phyloP scores from a whole-genome alignment of 2,797 vertebrate genomes.

The Neostethus bicornis region DNA sequence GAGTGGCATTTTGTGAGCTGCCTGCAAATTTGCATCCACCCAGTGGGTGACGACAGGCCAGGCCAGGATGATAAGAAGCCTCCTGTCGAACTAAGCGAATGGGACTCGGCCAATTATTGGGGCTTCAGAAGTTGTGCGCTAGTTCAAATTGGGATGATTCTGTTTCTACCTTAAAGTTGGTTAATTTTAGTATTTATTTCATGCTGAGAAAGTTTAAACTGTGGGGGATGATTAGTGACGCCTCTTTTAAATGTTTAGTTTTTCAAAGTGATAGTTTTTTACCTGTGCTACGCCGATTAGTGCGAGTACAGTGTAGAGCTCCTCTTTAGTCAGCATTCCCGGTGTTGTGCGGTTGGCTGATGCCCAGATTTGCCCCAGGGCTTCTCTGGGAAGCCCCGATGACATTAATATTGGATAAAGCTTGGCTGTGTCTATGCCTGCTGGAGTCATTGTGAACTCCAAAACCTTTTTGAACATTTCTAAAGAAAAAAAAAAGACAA shows the following conservation, averaged over 20 bases:
- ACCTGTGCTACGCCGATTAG: slow-evolving; percentile 98
- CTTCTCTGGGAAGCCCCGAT: slow-evolving; percentile 95
- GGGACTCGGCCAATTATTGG: slow-evolving; percentile 35
- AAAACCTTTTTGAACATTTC: slow-evolving; percentile 96
- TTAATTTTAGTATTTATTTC: slow-evolving; percentile 34
- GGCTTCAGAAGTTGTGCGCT: slow-evolving; percentile 32
- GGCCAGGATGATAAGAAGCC: slow-evolving; percentile 64
- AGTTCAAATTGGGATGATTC: slow-evolving; percentile 12
- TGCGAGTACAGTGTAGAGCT: slow-evolving; percentile 92
- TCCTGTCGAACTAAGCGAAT: slow-evolving; percentile 53
- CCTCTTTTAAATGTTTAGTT: slow-evolving; percentile 32
- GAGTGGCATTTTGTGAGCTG: slow-evolving; percentile 50
- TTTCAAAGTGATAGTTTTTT: slow-evolving; percentile 38
- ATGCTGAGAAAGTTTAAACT: slow-evolving; percentile 11
- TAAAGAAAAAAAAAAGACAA: slow-evolving; percentile 50
- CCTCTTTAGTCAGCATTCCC: slow-evolving; percentile 96
- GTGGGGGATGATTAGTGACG: slow-evolving; percentile 32
- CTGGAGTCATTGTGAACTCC: slow-evolving; percentile 91
- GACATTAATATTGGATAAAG: slow-evolving; percentile 98
- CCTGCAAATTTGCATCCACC: slow-evolving; percentile 61
- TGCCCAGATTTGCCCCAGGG: slow-evolving; percentile 98
- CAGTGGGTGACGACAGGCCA: slow-evolving; percentile 48
- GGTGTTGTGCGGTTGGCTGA: slow-evolving; percentile 96
- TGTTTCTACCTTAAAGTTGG: slow-evolving; percentile 19
- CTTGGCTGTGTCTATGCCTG: slow-evolving; percentile 95